Evolutionary conservation across 2,888 invertebrate genomes (phyloP).

Genomic region (Odiellus spinosus): DNA sequence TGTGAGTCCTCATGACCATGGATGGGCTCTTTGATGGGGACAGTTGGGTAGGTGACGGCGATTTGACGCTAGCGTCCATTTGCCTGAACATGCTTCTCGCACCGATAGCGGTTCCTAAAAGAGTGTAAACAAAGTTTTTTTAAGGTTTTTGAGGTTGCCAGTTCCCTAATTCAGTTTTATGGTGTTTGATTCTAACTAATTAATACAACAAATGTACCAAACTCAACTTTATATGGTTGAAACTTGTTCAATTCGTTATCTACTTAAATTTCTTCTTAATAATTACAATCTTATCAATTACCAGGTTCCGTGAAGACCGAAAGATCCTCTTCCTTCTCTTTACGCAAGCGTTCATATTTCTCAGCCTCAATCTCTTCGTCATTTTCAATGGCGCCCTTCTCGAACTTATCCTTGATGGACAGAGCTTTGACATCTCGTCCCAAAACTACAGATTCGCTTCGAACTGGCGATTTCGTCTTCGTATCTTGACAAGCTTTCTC

Average conservation of each 20-base stretch:
- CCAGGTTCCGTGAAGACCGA: slow-evolving; percentile 21
- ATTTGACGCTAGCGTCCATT: slow-evolving; percentile 44
- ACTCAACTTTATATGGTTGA: too few relatives aligned
- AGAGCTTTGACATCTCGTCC: slow-evolving; percentile 17
- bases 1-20: slow-evolving; percentile 6
- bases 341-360: slow-evolving; percentile 39
- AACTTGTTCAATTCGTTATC: too few relatives aligned
- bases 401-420: slow-evolving; percentile 22
- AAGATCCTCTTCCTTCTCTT: slow-evolving; percentile 46
- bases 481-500: slow-evolving; percentile 54
- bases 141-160: too few relatives aligned
- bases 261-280: too few relatives aligned
- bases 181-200: too few relatives aligned
- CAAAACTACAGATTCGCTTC: slow-evolving; percentile 33
- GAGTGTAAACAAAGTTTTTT: neutral
- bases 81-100: slow-evolving; percentile 72
- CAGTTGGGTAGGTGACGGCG: slow-evolving; percentile 5
- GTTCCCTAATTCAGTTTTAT: too few relatives aligned
- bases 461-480: slow-evolving; percentile 41
- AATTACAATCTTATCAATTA: slow-evolving; percentile 6
- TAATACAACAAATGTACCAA: too few relatives aligned
- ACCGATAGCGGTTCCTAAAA: slow-evolving; percentile 49
- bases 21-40: slow-evolving; percentile 16
- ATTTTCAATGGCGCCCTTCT: slow-evolving; percentile 43
- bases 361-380: slow-evolving; percentile 20